phyloP scores from a whole-genome alignment of 2,888 invertebrate genomes.

The Heliothis peltigera region DNA sequence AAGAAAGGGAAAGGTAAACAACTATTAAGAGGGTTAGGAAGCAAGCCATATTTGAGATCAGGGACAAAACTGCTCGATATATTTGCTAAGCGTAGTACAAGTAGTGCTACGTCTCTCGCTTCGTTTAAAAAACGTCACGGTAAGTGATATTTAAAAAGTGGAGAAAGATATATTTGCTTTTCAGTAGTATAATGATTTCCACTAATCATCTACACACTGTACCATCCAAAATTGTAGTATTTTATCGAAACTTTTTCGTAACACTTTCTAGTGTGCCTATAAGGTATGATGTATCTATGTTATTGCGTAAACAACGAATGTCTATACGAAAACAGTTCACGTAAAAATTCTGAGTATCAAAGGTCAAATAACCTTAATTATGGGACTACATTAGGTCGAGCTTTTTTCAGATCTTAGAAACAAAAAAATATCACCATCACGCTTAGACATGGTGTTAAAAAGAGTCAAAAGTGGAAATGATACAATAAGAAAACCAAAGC shows the following conservation, averaged over 20 bases:
- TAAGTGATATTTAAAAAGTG: background rate
- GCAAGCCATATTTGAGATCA: background rate
- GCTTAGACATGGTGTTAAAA: background rate
- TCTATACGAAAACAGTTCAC: too few relatives aligned
- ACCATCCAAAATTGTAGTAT: too few relatives aligned
- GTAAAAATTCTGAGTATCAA: too few relatives aligned
- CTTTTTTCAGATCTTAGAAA: background rate
- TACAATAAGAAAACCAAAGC: background rate
- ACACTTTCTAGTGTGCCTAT: too few relatives aligned
- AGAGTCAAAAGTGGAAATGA: background rate
- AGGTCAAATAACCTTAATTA: too few relatives aligned
- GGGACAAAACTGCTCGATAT: constrained; percentile 5
- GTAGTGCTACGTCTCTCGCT: background rate
- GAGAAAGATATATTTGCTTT: too few relatives aligned
- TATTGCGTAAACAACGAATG: too few relatives aligned
- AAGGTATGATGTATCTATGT: too few relatives aligned
- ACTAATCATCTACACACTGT: too few relatives aligned
- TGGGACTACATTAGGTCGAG: background rate
- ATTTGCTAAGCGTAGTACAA: background rate
- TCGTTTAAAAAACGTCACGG: background rate
- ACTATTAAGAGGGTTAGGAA: background rate
- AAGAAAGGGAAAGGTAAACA: background rate
- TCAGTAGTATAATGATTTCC: too few relatives aligned
- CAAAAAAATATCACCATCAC: background rate
- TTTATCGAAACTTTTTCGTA: too few relatives aligned